Percentiles rank a stretch among this genome's conserved stretches.
Evolutionary conservation across 2,888 invertebrate genomes (phyloP).

Genomic region (Hesperia comma): DNA sequence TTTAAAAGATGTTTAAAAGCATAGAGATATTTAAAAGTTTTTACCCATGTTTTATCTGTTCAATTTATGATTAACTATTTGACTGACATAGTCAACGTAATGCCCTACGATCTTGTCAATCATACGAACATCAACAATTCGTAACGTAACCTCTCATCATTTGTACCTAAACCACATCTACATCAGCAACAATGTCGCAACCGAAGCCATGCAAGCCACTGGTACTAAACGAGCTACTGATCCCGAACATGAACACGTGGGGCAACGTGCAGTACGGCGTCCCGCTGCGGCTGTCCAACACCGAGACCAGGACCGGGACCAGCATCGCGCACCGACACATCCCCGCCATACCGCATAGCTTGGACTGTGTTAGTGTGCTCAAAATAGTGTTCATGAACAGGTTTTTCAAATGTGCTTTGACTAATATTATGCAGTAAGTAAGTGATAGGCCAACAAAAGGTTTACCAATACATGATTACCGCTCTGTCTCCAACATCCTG

Average conservation of each 20-base stretch:
- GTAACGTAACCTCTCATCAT: neutral
- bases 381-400: too few species aligned
- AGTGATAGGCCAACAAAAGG: too few species aligned
- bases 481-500: too few species aligned
- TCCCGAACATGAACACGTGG: conserved; percentile 76
- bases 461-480: too few species aligned
- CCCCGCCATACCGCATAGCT: conserved; percentile 67
- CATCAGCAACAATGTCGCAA: conserved; percentile 53
- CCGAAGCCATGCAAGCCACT: conserved; percentile 56
- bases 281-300: conserved; percentile 66
- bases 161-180: neutral
- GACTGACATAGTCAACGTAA: neutral
- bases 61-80: neutral
- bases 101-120: neutral
- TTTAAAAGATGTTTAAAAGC: too few species aligned
- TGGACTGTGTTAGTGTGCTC: conserved; percentile 69
- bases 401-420: too few species aligned
- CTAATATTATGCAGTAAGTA: too few species aligned
- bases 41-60: too few species aligned
- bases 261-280: conserved; percentile 79
- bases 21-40: too few species aligned
- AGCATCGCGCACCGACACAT: conserved; percentile 70
- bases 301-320: conserved; percentile 68
- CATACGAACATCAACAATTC: neutral
- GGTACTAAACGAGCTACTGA: conserved; percentile 62